phyloP scores from a whole-genome alignment of 1,140 invertebrate species.

The Antheraea pernyi region DNA sequence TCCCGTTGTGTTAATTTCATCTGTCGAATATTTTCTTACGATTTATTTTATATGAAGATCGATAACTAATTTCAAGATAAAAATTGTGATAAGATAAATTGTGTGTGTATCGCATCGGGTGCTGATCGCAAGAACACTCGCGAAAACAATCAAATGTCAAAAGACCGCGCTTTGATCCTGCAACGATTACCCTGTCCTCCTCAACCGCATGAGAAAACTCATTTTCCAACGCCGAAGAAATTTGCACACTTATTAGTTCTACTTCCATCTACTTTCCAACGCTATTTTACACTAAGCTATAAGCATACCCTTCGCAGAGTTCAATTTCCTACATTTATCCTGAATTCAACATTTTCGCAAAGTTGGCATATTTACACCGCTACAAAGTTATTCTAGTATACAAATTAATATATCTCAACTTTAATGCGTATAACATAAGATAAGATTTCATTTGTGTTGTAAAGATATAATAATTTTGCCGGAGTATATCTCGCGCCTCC shows the following conservation, averaged over 20 bases:
- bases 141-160: slow-evolving; percentile 73
- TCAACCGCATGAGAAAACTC: slow-evolving; percentile 59
- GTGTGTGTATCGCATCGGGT: too few species aligned
- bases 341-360: background rate
- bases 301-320: background rate
- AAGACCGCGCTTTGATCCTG: slow-evolving; percentile 48
- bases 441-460: background rate
- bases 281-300: background rate
- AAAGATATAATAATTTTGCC: background rate
- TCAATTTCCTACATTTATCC: background rate
- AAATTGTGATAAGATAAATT: too few species aligned
- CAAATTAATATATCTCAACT: background rate
- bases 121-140: slow-evolving; percentile 47
- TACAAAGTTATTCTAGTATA: background rate
- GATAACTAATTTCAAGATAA: background rate
- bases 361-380: too few species aligned
- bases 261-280: background rate
- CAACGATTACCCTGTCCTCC: slow-evolving; percentile 47
- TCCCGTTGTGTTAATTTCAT: slow-evolving; percentile 49
- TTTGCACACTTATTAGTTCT: slow-evolving; percentile 58
- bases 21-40: background rate
- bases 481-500: slow-evolving; percentile 45
- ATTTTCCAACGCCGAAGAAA: slow-evolving; percentile 65
- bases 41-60: too few species aligned
- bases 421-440: background rate